Percentiles rank a stretch among this genome's conserved stretches.
Conservation (phyloP, 2,888 invertebrate species). For the Hypolimnas misippus region DNA sequence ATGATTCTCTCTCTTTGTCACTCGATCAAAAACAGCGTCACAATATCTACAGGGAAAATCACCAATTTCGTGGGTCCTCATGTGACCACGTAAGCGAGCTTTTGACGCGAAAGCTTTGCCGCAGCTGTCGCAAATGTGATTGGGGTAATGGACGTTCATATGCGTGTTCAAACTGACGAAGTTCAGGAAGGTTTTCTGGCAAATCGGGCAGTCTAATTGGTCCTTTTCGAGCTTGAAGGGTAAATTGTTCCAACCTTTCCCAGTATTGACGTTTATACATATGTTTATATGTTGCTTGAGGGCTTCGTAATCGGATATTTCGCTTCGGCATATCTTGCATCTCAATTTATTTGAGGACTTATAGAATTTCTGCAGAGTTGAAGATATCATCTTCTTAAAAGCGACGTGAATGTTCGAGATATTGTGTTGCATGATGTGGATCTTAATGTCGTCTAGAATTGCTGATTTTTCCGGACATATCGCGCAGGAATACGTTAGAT, state of each 20-base stretch:
- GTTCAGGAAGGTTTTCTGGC: slow-evolving; percentile 71
- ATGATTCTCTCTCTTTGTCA: slow-evolving; percentile 74
- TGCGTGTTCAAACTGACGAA: slow-evolving; percentile 76
- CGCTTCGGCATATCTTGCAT: slow-evolving; percentile 69
- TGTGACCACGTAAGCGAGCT: slow-evolving; percentile 76
- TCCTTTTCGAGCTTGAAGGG: slow-evolving; percentile 77
- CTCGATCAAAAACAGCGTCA: slow-evolving; percentile 68
- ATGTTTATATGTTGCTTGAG: slow-evolving; percentile 62
- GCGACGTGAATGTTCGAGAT: slow-evolving; percentile 61
- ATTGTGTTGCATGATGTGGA: slow-evolving; percentile 62
- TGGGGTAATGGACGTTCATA: slow-evolving; percentile 80
- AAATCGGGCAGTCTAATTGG: slow-evolving; percentile 73
- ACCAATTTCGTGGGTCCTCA: slow-evolving; percentile 80
- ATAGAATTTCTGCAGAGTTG: slow-evolving; percentile 61
- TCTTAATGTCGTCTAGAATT: slow-evolving; percentile 61
- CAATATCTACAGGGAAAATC: slow-evolving; percentile 73
- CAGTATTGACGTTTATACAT: slow-evolving; percentile 56
- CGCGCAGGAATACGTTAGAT: slow-evolving; percentile 59
- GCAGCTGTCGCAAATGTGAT: slow-evolving; percentile 80
- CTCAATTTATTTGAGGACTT: slow-evolving; percentile 53
- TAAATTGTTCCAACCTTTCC: slow-evolving; percentile 60
- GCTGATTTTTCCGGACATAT: slow-evolving; percentile 64
- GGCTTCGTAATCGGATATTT: slow-evolving; percentile 59
- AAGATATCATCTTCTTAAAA: slow-evolving; percentile 71
- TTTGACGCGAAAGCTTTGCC: slow-evolving; percentile 82